These are phyloP conservation scores for Probosciger aterrimus DNA, from an alignment of 2,113 vertebrate species.

Conservation along the genomic window DNA sequence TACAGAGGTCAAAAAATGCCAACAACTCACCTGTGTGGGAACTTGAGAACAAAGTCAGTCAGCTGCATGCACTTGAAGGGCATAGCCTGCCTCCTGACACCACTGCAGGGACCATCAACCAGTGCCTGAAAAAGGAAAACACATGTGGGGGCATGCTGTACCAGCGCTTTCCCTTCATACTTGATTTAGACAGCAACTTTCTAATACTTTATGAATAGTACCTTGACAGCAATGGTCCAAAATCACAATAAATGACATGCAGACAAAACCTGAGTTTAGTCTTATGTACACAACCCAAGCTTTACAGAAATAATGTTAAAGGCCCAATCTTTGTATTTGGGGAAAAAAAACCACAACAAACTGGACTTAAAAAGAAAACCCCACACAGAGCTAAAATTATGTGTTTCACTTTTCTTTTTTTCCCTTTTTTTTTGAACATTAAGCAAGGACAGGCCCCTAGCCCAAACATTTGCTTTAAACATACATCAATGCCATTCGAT, in stretches of 20 bases:
- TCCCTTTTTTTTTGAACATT: background rate
- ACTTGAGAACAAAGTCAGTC: constrained; percentile 93
- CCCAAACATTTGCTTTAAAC: background rate
- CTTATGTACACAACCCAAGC: background rate
- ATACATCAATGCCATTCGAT: background rate
- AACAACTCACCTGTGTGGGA: constrained; percentile 84
- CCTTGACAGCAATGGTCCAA: background rate
- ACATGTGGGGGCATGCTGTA: rapidly evolving
- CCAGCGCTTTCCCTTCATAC: background rate
- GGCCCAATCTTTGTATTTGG: background rate
- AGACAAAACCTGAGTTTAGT: rapidly evolving
- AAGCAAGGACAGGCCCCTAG: background rate
- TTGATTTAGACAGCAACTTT: background rate
- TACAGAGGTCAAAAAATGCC: background rate
- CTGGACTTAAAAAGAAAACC: background rate
- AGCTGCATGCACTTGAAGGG: constrained; percentile 90
- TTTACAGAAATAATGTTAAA: background rate
- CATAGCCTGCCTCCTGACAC: constrained; percentile 92
- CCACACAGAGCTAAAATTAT: rapidly evolving
- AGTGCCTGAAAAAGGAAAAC: constrained; percentile 76
- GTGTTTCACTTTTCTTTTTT: too few relatives aligned
- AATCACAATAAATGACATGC: rapidly evolving
- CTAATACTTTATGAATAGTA: rapidly evolving
- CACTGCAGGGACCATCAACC: constrained; percentile 92
- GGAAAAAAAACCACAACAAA: background rate